A percentile compares a stretch with the other conserved stretches of the same genome.
Conservation (phyloP, 1,140 invertebrate species). For the Parapsyche elsis region DNA sequence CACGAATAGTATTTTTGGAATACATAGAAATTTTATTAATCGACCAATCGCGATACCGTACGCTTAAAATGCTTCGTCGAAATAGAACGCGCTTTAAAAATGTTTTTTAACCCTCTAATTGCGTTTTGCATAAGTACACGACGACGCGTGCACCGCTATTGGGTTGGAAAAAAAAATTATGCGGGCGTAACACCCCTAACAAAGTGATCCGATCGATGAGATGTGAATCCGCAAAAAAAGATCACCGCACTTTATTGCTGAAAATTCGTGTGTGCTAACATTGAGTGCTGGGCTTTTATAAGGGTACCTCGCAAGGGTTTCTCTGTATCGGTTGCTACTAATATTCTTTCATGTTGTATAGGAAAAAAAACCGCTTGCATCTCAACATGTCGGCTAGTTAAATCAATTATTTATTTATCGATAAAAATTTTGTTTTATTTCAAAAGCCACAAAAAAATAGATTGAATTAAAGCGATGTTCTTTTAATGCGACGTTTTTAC, state of each 20-base stretch:
- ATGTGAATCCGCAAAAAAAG: conserved; percentile 20
- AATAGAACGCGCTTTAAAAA: too few relatives aligned
- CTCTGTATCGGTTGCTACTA: too few relatives aligned
- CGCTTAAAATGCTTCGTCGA: too few relatives aligned
- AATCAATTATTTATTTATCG: too few relatives aligned
- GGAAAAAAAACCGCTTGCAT: background rate
- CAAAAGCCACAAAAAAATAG: too few relatives aligned
- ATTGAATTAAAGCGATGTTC: too few relatives aligned
- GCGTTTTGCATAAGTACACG: background rate
- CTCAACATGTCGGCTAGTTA: too few relatives aligned
- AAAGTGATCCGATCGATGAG: conserved; percentile 30
- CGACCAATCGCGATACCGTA: too few relatives aligned
- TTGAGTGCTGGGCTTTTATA: conserved; percentile 13
- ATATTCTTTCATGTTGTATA: background rate
- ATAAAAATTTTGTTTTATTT: too few relatives aligned
- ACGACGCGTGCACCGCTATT: background rate
- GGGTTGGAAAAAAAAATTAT: conserved; percentile 37
- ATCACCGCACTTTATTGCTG: conserved; percentile 45
- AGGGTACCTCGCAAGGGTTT: conserved; percentile 9
- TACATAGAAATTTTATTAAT: too few relatives aligned
- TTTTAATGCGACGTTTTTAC: background rate
- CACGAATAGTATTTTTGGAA: too few relatives aligned
- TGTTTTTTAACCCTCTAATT: too few relatives aligned
- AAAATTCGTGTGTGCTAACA: conserved; percentile 26
- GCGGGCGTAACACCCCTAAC: conserved; percentile 48